Percentiles rank a stretch among this genome's conserved stretches.
Evolutionary conservation across 1,140 invertebrate genomes (phyloP).

Genomic region (Eriocheir sinensis): DNA sequence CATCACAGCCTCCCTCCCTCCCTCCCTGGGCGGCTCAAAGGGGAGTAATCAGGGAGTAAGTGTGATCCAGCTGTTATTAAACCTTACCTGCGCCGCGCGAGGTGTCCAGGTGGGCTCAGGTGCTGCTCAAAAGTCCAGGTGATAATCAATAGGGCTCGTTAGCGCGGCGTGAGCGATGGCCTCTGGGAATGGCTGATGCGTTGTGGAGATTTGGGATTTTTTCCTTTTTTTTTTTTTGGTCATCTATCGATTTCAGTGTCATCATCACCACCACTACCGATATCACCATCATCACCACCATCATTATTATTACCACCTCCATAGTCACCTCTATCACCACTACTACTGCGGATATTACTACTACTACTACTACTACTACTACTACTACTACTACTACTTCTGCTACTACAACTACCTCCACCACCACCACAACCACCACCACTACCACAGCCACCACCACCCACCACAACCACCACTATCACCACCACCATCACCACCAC

Average conservation of each 20-base stretch:
- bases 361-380: not conserved
- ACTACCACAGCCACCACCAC: too few species aligned
- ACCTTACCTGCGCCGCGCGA: not conserved
- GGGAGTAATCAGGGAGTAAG: not conserved
- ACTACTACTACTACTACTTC: too few species aligned
- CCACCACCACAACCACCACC: too few species aligned
- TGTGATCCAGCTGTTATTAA: not conserved
- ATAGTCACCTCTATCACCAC: too few species aligned
- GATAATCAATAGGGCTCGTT: not conserved
- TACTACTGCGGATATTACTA: too few species aligned
- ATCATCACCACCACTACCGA: too few species aligned
- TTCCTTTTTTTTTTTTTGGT: too few species aligned
- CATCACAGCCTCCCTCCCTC: not conserved
- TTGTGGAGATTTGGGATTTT: not conserved
- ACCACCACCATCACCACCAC: conserved; percentile 7
- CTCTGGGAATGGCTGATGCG: conserved; percentile 27
- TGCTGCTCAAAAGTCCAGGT: not conserved
- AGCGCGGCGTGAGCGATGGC: not conserved
- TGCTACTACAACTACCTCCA: too few species aligned
- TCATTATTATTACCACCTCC: too few species aligned
- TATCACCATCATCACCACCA: too few species aligned
- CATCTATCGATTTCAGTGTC: too few species aligned
- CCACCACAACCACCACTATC: not conserved
- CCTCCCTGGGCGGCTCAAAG: not conserved
- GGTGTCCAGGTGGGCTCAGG: conserved; percentile 10